Percentiles rank a stretch among this genome's conserved stretches.
Conservation (phyloP, 2,113 vertebrate species). For the Tylochromis polylepis region DNA sequence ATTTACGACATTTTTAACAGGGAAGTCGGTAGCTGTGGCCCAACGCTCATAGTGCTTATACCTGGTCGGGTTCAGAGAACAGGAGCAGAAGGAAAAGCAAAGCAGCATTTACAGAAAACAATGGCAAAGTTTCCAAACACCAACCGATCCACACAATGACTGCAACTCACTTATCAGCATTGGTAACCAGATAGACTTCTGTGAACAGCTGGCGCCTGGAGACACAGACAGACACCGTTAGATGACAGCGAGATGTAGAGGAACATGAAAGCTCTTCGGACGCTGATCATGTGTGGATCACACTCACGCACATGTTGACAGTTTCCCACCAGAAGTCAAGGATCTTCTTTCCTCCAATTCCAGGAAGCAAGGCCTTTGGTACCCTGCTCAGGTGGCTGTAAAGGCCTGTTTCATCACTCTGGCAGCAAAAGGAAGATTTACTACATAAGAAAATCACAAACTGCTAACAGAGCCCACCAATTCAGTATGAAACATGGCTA, state of each 20-base stretch:
- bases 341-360: conserved; percentile 79
- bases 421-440: not conserved
- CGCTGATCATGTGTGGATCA: not conserved
- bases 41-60: conserved; percentile 82
- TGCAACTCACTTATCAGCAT: conserved; percentile 79
- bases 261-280: not conserved
- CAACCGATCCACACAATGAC: rapidly evolving
- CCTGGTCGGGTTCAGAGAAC: conserved; percentile 30
- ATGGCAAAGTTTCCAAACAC: too few species aligned
- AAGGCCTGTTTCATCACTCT: conserved; percentile 77
- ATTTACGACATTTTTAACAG: conserved; percentile 77
- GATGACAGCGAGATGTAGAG: not conserved
- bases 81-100: not conserved
- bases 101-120: not conserved
- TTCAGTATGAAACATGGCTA: rapidly evolving
- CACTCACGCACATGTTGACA: conserved; percentile 73
- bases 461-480: not conserved
- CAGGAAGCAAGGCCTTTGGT: conserved; percentile 79
- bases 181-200: conserved; percentile 79
- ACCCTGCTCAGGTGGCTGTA: conserved; percentile 73
- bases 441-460: not conserved
- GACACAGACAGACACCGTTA: not conserved
- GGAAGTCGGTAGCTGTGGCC: conserved; percentile 81
- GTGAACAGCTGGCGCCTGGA: conserved; percentile 78
- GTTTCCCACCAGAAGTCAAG: conserved; percentile 85